These are phyloP conservation scores for Helarctos malayanus DNA, from an alignment of 2,797 vertebrate species.

Conservation along the genomic window DNA sequence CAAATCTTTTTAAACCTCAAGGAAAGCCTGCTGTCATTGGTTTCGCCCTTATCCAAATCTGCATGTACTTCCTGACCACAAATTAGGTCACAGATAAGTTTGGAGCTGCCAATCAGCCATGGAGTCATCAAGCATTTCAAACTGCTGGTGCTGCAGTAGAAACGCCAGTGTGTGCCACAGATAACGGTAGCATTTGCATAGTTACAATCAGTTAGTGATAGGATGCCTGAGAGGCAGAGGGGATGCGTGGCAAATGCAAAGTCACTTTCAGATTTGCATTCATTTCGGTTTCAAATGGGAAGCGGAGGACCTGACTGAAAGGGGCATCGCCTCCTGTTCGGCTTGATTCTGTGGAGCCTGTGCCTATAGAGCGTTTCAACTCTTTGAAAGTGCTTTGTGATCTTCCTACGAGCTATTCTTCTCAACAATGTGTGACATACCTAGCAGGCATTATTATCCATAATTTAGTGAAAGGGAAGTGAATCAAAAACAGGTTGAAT, in stretches of 20 bases:
- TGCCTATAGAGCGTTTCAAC: conserved; percentile 49
- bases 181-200: conserved; percentile 84
- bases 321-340: conserved; percentile 46
- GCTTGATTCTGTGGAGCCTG: conserved; percentile 24
- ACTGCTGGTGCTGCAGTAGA: conserved; percentile 63
- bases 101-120: conserved; percentile 80
- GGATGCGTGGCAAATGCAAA: conserved; percentile 75
- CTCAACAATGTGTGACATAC: conserved; percentile 80
- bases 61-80: conserved; percentile 68
- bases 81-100: conserved; percentile 80
- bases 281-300: conserved; percentile 63
- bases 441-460: conserved; percentile 85
- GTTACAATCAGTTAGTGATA: conserved; percentile 82
- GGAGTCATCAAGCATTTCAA: conserved; percentile 79
- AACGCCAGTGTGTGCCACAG: conserved; percentile 66
- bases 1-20: conserved; percentile 66
- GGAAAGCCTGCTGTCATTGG: conserved; percentile 50
- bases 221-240: conserved; percentile 74
- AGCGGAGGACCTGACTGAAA: conserved; percentile 52
- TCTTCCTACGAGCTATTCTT: conserved; percentile 79
- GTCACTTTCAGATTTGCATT: conserved; percentile 84
- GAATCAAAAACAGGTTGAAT: conserved; percentile 85
- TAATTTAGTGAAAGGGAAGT: conserved; percentile 85
- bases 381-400: conserved; percentile 81
- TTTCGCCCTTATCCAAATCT: conserved; percentile 74